Evolutionary conservation across 2,888 invertebrate species (phyloP), one percentile per base, ranked within the genome.

Genomic region (Melinopterus prodromus): DNA sequence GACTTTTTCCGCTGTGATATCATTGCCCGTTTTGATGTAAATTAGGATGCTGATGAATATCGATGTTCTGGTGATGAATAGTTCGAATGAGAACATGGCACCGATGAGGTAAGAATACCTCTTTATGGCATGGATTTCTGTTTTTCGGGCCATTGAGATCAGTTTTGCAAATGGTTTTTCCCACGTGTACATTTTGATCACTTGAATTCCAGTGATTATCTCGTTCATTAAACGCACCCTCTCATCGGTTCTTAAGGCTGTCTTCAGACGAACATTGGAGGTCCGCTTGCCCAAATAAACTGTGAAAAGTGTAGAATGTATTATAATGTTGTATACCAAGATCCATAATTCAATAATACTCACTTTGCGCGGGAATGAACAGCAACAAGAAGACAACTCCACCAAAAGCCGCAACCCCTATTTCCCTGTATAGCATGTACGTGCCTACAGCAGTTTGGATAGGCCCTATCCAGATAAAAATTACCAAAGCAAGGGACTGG

Each of bases 111-210:
- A 95, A n/a, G 93, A 95, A 1, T 94, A 94, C 53, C 93, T 91
- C 74, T 93, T 92, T 82, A 96, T 95, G 84, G 94, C 93, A 82
- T 92, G 92, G 84, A 95, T 93, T 90, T 95, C 95, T 84, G 92
- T 92, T 84, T 94, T 92, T 86, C 98, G 90, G 0, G 96, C 94
- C 77, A 92, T 88, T 7, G 93, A 93, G 2, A 98, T 95, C n/a
- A 97, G 92, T 82, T 94, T 92, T 81, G 95, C 94, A 87, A 98
- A 98, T 0, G 97, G 96, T 84, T 94, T 95, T 88, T 98, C 98
- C 96, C 98, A 98, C 3, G 97, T 96, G 87, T 98, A 98, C 97
- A 98, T 98, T 91, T 98, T 98, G 83, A 98, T 96, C 2, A 98
- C 97, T 91, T 96, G 90, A 70, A 96, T 95, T 0, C 94, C 95